phyloP scores from a whole-genome alignment of 2,888 invertebrate genomes.

The Microctonus brassicae region DNA sequence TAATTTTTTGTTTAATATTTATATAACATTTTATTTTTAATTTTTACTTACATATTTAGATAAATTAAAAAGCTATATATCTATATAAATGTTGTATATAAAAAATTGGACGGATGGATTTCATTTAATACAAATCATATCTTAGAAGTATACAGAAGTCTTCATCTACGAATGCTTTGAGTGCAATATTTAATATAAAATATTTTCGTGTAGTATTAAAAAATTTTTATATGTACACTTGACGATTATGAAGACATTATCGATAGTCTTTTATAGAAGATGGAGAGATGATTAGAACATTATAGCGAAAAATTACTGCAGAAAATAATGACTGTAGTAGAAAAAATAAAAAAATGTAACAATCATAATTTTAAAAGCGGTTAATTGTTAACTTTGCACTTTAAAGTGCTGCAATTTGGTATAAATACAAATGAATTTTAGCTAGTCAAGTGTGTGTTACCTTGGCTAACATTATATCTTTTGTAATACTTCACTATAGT shows the following conservation, averaged over 20 bases:
- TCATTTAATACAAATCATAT: background rate
- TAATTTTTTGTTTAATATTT: background rate
- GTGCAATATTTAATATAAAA: slow-evolving; percentile 21
- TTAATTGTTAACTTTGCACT: slow-evolving; percentile 16
- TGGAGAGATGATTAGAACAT: slow-evolving; percentile 15
- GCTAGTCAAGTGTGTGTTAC: background rate
- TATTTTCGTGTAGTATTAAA: background rate
- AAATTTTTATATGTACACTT: slow-evolving; percentile 1
- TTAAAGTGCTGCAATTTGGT: too few species aligned
- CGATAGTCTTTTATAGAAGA: slow-evolving; percentile 17
- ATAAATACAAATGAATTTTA: slow-evolving; percentile 27
- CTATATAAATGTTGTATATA: background rate
- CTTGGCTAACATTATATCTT: slow-evolving; percentile 17
- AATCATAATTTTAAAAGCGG: background rate
- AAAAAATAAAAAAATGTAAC: slow-evolving; percentile 26
- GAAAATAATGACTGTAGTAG: background rate
- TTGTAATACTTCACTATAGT: slow-evolving; percentile 31
- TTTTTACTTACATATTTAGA: too few species aligned
- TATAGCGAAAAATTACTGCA: too few species aligned
- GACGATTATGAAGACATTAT: slow-evolving; percentile 1
- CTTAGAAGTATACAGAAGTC: background rate
- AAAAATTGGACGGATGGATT: slow-evolving; percentile 36
- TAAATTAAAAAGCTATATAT: background rate
- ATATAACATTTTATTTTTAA: too few species aligned
- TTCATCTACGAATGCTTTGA: background rate